Evolutionary conservation across 1,140 invertebrate genomes (phyloP).

Genomic region (Platyscapa corneri): DNA sequence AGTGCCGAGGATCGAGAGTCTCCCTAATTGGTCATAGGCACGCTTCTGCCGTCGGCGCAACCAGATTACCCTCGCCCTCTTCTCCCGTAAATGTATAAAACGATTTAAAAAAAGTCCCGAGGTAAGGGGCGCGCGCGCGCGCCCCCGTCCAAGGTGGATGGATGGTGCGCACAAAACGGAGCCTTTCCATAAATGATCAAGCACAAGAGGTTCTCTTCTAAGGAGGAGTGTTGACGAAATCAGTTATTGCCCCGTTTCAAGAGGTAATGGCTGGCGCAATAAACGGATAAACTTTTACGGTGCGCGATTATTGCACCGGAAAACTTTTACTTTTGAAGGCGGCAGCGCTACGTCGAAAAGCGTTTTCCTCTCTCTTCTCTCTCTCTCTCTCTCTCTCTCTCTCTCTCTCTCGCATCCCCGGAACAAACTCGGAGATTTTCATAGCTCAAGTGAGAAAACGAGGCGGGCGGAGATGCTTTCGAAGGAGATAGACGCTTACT

Average conservation of each 20-base stretch:
- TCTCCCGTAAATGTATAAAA: conserved; percentile 53
- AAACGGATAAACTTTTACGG: conserved; percentile 68
- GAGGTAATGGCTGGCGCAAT: conserved; percentile 61
- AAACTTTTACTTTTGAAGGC: conserved; percentile 63
- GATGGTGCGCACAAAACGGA: not conserved
- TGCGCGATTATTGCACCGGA: conserved; percentile 61
- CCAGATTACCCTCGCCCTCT: not conserved
- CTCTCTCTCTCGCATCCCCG: not conserved
- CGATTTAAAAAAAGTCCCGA: conserved; percentile 45
- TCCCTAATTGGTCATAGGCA: conserved; percentile 46
- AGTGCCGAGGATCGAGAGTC: not conserved
- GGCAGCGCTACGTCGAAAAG: not conserved
- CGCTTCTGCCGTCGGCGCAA: conserved; percentile 43
- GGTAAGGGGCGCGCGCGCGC: conserved; percentile 28
- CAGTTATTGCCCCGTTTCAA: conserved; percentile 56
- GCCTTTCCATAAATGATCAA: conserved; percentile 50
- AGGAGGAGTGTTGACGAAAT: conserved; percentile 50
- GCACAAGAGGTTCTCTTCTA: conserved; percentile 20
- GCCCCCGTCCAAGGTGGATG: not conserved
- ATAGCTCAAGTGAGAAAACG: conserved; percentile 28
- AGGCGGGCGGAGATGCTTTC: not conserved
- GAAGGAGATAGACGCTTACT: not conserved
- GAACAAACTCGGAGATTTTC: conserved; percentile 13
- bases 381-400: conserved; percentile 17
- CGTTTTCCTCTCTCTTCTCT: no score